Base-by-base conservation (phyloP, 2,797 vertebrate genomes). In the Enteromius mattozi region DNA sequence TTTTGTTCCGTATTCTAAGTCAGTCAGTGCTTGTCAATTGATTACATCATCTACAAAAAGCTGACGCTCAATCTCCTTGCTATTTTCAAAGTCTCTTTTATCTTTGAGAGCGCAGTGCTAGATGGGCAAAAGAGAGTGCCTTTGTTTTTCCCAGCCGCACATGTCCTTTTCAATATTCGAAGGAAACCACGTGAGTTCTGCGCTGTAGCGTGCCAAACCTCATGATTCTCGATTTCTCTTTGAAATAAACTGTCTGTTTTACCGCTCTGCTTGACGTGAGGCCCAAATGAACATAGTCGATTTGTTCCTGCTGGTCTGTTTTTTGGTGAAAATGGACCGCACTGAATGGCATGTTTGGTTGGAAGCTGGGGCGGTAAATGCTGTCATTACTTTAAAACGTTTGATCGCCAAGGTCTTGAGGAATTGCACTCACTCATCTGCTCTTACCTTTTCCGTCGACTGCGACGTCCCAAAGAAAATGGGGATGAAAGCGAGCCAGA, bases 381-480 rank as follows among this genome's bases (percentile, higher is more conserved):
- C 17, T 37, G 51, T 45, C 17, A 72, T 81, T 81, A 77, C 80
- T 76, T 33, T 37, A 16, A 59, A 80, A 71, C 30, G 54, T 19
- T 61, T 56, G 37, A 84, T 35, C 30, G 47, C 0, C 14, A 54
- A 4, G 40, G 37, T 45, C 5, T 45, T 54, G 35, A 16, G 68
- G 17, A 45, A 69, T 54, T 70, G 33, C n/a, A 0, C 49, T 51
- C 45, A 49, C 33, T 35, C 74, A n/a, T 37, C 35, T 30, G 9
- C 56, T 59, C 93, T 94, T 96, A 99, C 98, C 97, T 99, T 99
- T 91, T 99, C 98, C 0, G 97, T 97, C 0, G 98, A 99, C 93
- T 99, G 97, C 0, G 98, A 98, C 1, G 98, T 99, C 88, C 98
- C 98, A 54, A 99, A 99, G 95, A 99, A 99, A 93, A 99, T 99